Base-by-base conservation (phyloP, 2,888 invertebrate species). In the Biston stratarius region DNA sequence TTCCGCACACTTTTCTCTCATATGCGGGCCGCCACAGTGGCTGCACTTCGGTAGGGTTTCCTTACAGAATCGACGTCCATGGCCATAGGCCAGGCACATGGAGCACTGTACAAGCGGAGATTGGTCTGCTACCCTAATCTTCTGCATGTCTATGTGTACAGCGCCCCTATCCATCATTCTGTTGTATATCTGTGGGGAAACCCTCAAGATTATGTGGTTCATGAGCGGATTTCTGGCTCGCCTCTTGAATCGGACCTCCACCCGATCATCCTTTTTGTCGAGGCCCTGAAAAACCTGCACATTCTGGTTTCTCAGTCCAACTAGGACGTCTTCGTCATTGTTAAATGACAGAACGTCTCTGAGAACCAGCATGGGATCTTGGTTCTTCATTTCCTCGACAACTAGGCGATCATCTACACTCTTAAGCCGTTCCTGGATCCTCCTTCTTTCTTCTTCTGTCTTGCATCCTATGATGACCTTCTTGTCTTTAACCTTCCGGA, bases 401-500 rank as follows among this genome's bases (percentile, higher is more conserved):
- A 9, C 14, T 0, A 64, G 52, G 1, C 49, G n/a, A 12, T 47
- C 8, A 8, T 6, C 9, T 6, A 0, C 11, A 12, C 34, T 14
- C 12, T 5, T 12, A 0, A 63, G 6, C 10, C 63, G 60, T 5
- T 66, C 57, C 14, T 53, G 63, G 0, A 67, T 14, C 10, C 34
- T 64, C 1, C 40, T 5, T 10, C 58, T 57, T 5, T 64, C 67
- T 11, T 61, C 58, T 12, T 58, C 34, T 0, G 58, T 57, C 6
- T 48, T 14, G 9, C 61, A 64, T 15, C 60, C 68, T 0, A 68
- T 11, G 1, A 68, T 61, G 0, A 68, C 47, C 10, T 64, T 68
- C 8, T 57, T 33, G 33, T 68, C 68, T n/a, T 47, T 68, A 0
- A 57, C 64, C 15, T 64, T 64, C 10, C 68, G 48, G 0, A 70